Evolutionary conservation across 2,888 invertebrate genomes (phyloP).

Genomic region (Latrodectus hesperus): DNA sequence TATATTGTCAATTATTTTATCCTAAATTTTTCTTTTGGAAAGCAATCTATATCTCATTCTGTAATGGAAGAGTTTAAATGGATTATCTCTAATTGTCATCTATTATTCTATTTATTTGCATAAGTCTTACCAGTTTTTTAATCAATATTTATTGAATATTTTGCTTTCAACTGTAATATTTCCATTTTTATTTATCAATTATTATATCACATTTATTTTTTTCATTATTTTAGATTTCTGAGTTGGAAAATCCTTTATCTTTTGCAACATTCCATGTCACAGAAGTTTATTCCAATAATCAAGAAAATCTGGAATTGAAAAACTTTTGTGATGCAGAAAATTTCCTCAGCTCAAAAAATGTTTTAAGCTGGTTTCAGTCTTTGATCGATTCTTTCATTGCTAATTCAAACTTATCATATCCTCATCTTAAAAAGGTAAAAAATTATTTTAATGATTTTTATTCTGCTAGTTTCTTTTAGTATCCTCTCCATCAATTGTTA

Average conservation of each 20-base stretch:
- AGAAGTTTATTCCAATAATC: neutral
- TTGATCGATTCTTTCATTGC: slow-evolving; percentile 21
- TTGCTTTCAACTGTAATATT: neutral
- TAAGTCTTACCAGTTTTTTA: too few species aligned
- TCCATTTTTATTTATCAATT: neutral
- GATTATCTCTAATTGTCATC: too few species aligned
- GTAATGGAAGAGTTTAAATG: too few species aligned
- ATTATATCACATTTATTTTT: neutral
- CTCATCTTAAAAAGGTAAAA: slow-evolving; percentile 24
- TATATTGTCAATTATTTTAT: too few species aligned
- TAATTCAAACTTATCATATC: slow-evolving; percentile 4
- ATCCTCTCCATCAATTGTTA: neutral
- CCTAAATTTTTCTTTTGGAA: too few species aligned
- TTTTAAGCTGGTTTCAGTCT: slow-evolving; percentile 54
- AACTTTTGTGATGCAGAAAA: slow-evolving; percentile 33
- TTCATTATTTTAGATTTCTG: slow-evolving; percentile 37
- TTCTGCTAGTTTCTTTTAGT: neutral
- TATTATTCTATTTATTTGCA: too few species aligned
- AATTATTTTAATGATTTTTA: neutral
- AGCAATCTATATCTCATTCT: too few species aligned
- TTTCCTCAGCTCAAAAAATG: slow-evolving; percentile 17
- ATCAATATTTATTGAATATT: too few species aligned
- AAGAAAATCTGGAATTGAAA: neutral
- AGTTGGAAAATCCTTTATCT: slow-evolving; percentile 29
- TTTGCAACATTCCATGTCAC: slow-evolving; percentile 52